Base-by-base conservation (phyloP, 2,888 invertebrate species). In the Chrysomela aeneicollis region DNA sequence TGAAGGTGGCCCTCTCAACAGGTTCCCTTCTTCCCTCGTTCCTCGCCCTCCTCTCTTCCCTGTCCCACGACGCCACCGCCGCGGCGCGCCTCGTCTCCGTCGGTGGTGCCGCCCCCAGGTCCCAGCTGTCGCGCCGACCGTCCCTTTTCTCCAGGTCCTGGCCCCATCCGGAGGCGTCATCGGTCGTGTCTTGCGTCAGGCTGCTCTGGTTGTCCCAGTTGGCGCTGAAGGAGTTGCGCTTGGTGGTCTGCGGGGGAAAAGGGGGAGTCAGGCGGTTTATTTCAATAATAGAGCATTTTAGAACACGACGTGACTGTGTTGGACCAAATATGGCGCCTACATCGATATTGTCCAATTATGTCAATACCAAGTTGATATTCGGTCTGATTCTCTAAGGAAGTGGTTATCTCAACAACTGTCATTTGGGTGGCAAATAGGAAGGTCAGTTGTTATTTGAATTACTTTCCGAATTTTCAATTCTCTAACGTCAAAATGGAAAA, bases 1-100 rank as follows among this genome's bases (percentile, higher is more conserved):
- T 88, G 75, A 91, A 91, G 0, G 91, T 91, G 0, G 90, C 88
- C 54, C 90, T 83, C 60, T 88, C 87, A 1, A 78, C 72, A 12
- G 83, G 82, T 47, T 69, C 71, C 26, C 26, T 26, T 26, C 6
- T 3, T 26, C 6, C 4, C 35, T 15, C 42, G 4, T 71, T 64
- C 37, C 72, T 74, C 54, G 73, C 76, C 51, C 50, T 68, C 64
- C 76, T 77, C 61, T 76, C 74, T 21, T 59, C 83, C 76, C 79
- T 71, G 83, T 86, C n/a, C 84, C 52, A 85, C 77, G 17, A 84
- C 69, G 74, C 68, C 67, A 18, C 84, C 69, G 74, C 68, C 67
- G 74, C 67, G 66, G 76, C 68, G 32, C 82, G 81, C 42, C 73
- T 68, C 2, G 69, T 71, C 49, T 84, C 84, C 5, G 83, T 80